phyloP scores from a whole-genome alignment of 2,888 invertebrate genomes.

The Tribolium freemani region DNA sequence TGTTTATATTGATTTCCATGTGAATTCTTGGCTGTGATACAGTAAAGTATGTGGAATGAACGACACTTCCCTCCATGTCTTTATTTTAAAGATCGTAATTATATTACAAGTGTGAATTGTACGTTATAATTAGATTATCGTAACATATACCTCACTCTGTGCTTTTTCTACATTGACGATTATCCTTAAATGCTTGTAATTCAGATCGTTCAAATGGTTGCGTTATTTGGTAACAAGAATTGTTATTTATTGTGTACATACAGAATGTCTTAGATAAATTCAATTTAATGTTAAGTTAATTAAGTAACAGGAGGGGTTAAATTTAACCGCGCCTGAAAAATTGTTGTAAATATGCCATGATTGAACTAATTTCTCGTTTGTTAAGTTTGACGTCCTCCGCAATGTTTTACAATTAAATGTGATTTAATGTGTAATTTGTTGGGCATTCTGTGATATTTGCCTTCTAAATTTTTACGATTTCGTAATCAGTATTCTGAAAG shows the following conservation, averaged over 20 bases:
- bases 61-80: conserved; percentile 66
- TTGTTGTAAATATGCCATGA: conserved; percentile 4
- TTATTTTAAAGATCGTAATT: conserved; percentile 56
- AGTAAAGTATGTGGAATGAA: conserved; percentile 67
- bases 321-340: background rate
- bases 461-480: conserved; percentile 41
- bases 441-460: conserved; percentile 57
- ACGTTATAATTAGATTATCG: conserved; percentile 49
- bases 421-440: conserved; percentile 51
- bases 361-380: conserved; percentile 14
- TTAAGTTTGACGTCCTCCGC: conserved; percentile 17
- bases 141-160: conserved; percentile 64
- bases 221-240: conserved; percentile 40
- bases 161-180: conserved; percentile 55
- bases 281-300: conserved; percentile 25
- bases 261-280: conserved; percentile 44
- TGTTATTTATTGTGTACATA: conserved; percentile 38
- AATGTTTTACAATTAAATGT: conserved; percentile 33
- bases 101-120: conserved; percentile 46
- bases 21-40: conserved; percentile 70
- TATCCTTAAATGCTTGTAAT: conserved; percentile 40
- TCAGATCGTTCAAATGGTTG: conserved; percentile 35
- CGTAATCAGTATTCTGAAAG: conserved; percentile 38
- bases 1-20: conserved; percentile 64
- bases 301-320: background rate